Evolutionary conservation across 2,888 invertebrate genomes (phyloP).

Genomic region (Lasioglossum zephyrum): DNA sequence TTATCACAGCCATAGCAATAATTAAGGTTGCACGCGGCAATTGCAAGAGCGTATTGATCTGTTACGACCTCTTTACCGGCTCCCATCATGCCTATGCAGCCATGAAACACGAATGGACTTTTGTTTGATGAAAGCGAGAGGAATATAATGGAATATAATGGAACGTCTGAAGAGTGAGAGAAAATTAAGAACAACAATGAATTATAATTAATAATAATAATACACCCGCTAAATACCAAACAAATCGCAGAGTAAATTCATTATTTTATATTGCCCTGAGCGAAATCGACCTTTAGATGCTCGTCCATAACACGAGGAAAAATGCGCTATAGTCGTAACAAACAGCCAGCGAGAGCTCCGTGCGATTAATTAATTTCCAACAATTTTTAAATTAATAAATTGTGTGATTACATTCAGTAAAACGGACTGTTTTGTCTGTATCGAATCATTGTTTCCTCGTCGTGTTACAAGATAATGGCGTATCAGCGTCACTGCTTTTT

Average conservation of each 20-base stretch:
- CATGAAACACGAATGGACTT: constrained; percentile 56
- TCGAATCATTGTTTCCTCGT: not conserved
- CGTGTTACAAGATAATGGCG: not conserved
- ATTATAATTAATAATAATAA: not conserved
- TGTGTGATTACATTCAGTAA: not conserved
- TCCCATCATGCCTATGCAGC: not conserved
- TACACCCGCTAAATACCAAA: not conserved
- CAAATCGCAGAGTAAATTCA: not conserved
- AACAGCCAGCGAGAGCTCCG: not conserved
- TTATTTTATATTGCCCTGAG: not conserved
- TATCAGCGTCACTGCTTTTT: not conserved
- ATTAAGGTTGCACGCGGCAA: constrained; percentile 56
- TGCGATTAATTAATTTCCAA: not conserved
- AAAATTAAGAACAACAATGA: not conserved
- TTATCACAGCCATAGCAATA: constrained; percentile 58
- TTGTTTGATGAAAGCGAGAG: constrained; percentile 38
- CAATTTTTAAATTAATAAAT: not conserved
- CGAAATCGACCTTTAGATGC: not conserved
- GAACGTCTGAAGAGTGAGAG: not conserved
- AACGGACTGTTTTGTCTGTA: not conserved
- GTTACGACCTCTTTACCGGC: constrained; percentile 49
- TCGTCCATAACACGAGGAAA: not conserved
- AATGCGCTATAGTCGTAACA: not conserved
- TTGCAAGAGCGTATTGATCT: constrained; percentile 63
- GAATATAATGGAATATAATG: not conserved